Conservation (phyloP, 2,888 invertebrate species). For the Meta bourneti region DNA sequence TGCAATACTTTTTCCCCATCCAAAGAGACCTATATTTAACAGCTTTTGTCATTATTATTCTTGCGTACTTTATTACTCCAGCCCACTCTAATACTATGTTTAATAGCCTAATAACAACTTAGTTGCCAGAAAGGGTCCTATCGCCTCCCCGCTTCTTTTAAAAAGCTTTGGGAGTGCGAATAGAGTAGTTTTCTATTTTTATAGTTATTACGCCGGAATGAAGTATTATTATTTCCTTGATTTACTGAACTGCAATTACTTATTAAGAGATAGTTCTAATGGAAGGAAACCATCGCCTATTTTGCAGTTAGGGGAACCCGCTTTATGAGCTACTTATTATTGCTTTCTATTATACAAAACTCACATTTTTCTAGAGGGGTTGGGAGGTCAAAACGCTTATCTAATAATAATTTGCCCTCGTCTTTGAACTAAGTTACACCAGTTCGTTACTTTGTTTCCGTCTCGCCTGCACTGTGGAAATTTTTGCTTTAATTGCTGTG, state of each 20-base stretch:
- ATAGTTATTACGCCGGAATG: background rate
- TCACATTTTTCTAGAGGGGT: background rate
- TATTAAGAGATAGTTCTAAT: conserved; percentile 33
- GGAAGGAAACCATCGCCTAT: conserved; percentile 6
- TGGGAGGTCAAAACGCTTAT: conserved; percentile 11
- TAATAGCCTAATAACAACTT: conserved; percentile 38
- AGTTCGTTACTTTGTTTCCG: background rate
- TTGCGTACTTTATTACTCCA: conserved; percentile 18
- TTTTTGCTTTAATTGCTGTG: background rate
- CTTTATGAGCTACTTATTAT: background rate
- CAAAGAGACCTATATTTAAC: conserved; percentile 21
- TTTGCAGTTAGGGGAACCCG: background rate
- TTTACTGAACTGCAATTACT: conserved; percentile 34
- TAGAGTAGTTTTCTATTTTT: conserved; percentile 24
- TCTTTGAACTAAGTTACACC: background rate
- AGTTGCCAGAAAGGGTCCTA: background rate
- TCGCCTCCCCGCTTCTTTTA: background rate
- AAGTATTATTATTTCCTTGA: conserved; percentile 27
- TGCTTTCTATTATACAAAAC: conserved; percentile 3
- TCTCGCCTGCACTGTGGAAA: background rate
- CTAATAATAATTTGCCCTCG: background rate
- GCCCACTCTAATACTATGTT: conserved; percentile 22
- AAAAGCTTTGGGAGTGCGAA: background rate
- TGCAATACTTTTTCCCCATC: background rate
- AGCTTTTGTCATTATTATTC: conserved; percentile 41